These are phyloP conservation scores for Trisateles emortualis DNA, from an alignment of 2,888 invertebrate species.

Conservation along the genomic window DNA sequence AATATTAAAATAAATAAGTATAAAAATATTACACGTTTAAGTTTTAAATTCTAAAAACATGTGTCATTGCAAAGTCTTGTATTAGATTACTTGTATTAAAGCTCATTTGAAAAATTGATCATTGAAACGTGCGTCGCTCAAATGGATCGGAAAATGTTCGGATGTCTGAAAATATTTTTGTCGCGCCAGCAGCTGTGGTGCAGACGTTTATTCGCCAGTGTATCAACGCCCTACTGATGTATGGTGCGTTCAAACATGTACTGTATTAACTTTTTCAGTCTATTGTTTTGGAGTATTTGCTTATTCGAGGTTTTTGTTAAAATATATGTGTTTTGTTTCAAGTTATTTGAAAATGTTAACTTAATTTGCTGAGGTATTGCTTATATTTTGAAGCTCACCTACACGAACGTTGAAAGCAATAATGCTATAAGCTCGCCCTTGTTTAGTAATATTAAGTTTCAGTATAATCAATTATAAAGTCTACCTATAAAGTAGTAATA, in stretches of 20 bases:
- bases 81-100: conserved; percentile 43
- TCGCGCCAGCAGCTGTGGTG: conserved; percentile 71
- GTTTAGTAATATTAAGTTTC: too few relatives aligned
- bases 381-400: background rate
- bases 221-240: conserved; percentile 78
- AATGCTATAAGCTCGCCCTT: too few relatives aligned
- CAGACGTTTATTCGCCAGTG: conserved; percentile 73
- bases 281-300: conserved; percentile 47
- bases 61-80: conserved; percentile 16
- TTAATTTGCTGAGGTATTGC: too few relatives aligned
- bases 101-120: conserved; percentile 55
- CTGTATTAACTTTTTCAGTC: conserved; percentile 67
- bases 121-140: conserved; percentile 57
- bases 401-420: background rate
- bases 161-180: conserved; percentile 74
- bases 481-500: too few relatives aligned
- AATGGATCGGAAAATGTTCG: conserved; percentile 75
- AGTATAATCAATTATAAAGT: too few relatives aligned
- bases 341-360: background rate
- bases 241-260: conserved; percentile 66
- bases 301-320: conserved; percentile 32
- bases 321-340: conserved; percentile 31
- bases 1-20: background rate
- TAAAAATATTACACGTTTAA: background rate
- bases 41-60: background rate